phyloP scores from a whole-genome alignment of 2,888 invertebrate genomes.

The Taenaris catops region DNA sequence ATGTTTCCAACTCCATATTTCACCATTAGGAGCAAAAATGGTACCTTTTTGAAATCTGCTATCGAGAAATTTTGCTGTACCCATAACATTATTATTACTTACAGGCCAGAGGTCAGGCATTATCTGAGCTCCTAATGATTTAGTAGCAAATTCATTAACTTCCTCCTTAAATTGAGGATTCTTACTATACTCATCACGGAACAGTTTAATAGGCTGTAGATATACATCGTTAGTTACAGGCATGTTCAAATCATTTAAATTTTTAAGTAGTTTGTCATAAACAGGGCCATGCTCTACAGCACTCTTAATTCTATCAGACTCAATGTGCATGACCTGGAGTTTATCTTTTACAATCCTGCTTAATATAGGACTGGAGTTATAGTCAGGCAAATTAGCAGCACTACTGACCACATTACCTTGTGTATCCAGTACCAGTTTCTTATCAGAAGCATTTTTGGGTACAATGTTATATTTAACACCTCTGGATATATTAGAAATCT shows the following conservation, averaged over 20 bases:
- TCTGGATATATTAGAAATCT: constrained; percentile 66
- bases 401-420: constrained; percentile 73
- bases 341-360: constrained; percentile 71
- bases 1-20: constrained; percentile 76
- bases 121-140: constrained; percentile 62
- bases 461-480: constrained; percentile 72
- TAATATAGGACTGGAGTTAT: constrained; percentile 68
- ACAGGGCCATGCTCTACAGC: constrained; percentile 80
- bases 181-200: constrained; percentile 74
- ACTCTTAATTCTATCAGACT: constrained; percentile 79
- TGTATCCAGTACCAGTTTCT: constrained; percentile 66
- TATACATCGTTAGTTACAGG: constrained; percentile 73
- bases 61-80: constrained; percentile 58
- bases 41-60: constrained; percentile 69
- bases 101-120: constrained; percentile 63
- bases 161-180: constrained; percentile 79
- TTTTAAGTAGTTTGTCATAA: constrained; percentile 78
- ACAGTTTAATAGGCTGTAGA: constrained; percentile 74
- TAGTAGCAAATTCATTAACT: constrained; percentile 70
- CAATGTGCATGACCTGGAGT: constrained; percentile 72
- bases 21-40: constrained; percentile 73
- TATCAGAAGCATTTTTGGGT: constrained; percentile 72
- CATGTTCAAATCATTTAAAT: constrained; percentile 73
- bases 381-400: constrained; percentile 68
- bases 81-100: constrained; percentile 63